These are phyloP conservation scores for Thalpophila matura DNA, from an alignment of 2,888 invertebrate species.

Conservation along the genomic window DNA sequence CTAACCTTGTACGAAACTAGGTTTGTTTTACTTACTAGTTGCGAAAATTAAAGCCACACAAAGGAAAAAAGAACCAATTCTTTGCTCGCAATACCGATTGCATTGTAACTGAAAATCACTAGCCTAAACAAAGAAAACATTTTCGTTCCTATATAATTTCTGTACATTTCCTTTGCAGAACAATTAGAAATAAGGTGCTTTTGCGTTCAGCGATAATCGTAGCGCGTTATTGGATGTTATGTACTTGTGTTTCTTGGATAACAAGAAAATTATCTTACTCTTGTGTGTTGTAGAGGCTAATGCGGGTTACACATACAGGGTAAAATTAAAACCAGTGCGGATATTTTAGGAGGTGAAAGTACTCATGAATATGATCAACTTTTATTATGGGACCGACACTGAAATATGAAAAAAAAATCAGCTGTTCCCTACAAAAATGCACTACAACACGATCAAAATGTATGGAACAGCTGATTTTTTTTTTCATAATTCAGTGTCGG, in stretches of 20 bases:
- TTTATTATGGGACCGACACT: too few species aligned
- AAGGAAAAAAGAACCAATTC: slow-evolving; percentile 5
- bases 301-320: background rate
- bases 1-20: slow-evolving; percentile 13
- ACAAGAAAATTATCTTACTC: slow-evolving; percentile 1
- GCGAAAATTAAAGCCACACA: slow-evolving; percentile 4
- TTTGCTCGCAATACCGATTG: slow-evolving; percentile 16
- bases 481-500: too few species aligned
- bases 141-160: too few species aligned
- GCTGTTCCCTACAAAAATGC: too few species aligned
- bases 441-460: too few species aligned
- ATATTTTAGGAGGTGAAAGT: too few species aligned
- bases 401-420: too few species aligned
- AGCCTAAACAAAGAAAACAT: slow-evolving; percentile 1
- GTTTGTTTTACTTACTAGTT: background rate
- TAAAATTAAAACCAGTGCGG: too few species aligned
- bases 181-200: slow-evolving; percentile 11
- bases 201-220: background rate
- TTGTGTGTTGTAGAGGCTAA: background rate
- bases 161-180: background rate
- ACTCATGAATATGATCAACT: too few species aligned
- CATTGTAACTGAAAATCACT: slow-evolving; percentile 11
- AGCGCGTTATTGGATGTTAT: slow-evolving; percentile 12
- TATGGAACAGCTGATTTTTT: too few species aligned
- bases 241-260: slow-evolving; percentile 5